Percentiles rank a stretch among this genome's conserved stretches.
These are phyloP conservation scores for Euproctis similis DNA, from an alignment of 2,888 invertebrate genomes.

Conservation along the genomic window DNA sequence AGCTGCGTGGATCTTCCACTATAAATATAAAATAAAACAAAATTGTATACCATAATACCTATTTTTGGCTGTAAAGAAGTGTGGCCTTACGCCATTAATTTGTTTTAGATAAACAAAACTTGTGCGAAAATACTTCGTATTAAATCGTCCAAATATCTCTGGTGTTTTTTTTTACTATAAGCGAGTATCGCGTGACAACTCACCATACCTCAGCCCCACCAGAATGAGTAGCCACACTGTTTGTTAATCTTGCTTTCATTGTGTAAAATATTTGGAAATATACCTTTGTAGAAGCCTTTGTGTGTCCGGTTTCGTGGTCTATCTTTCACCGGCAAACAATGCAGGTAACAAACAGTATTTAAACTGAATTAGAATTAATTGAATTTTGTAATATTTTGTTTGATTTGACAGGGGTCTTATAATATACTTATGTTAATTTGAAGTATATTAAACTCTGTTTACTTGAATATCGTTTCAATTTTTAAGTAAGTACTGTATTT, in stretches of 20 bases:
- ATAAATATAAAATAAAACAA: too few species aligned
- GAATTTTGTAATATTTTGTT: constrained; percentile 22
- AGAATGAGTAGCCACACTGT: constrained; percentile 60
- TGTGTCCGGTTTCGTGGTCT: constrained; percentile 22
- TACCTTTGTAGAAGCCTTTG: constrained; percentile 27
- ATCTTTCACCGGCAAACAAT: constrained; percentile 23
- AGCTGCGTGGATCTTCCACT: too few species aligned
- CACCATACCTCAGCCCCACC: constrained; percentile 47
- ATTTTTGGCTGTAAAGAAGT: too few species aligned
- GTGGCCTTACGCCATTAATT: too few species aligned
- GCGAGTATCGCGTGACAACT: constrained; percentile 52
- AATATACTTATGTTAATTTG: too few species aligned
- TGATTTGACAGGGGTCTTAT: too few species aligned
- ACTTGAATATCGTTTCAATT: too few species aligned
- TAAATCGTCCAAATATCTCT: constrained; percentile 27
- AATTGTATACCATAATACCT: too few species aligned
- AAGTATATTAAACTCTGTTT: too few species aligned
- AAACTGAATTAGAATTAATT: constrained; percentile 24
- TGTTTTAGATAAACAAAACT: too few species aligned
- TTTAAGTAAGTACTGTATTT: too few species aligned
- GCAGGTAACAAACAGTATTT: constrained; percentile 25
- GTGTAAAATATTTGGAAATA: constrained; percentile 53
- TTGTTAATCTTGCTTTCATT: constrained; percentile 66
- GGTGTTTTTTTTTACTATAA: constrained; percentile 24
- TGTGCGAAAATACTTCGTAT: constrained; percentile 20